Percentiles rank a stretch among this genome's conserved stretches.
Conservation (phyloP, 2,888 invertebrate genomes). For the Oligia latruncula region DNA sequence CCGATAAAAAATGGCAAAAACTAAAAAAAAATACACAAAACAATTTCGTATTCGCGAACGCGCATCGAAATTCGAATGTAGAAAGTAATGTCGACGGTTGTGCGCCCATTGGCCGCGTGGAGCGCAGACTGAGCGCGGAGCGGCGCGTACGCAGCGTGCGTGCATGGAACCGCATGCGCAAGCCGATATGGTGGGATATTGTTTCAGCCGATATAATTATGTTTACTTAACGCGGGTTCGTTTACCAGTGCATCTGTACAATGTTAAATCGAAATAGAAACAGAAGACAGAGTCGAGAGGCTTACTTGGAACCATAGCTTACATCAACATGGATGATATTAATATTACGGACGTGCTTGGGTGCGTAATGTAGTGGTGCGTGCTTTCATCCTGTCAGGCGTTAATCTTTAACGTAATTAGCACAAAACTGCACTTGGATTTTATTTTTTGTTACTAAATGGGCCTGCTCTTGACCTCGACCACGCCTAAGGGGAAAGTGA, state of each 20-base stretch:
- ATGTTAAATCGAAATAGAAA: slow-evolving; percentile 71
- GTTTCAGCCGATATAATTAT: slow-evolving; percentile 70
- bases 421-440: neutral
- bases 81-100: slow-evolving; percentile 67
- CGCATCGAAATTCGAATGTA: slow-evolving; percentile 71
- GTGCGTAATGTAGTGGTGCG: neutral
- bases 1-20: slow-evolving; percentile 59
- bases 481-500: too few relatives aligned
- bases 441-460: too few relatives aligned
- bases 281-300: slow-evolving; percentile 63
- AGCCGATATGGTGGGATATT: slow-evolving; percentile 76
- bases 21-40: slow-evolving; percentile 26
- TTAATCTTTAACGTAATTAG: slow-evolving; percentile 1
- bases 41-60: slow-evolving; percentile 63
- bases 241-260: slow-evolving; percentile 74
- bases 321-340: slow-evolving; percentile 25
- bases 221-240: slow-evolving; percentile 70
- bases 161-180: slow-evolving; percentile 66
- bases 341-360: slow-evolving; percentile 7
- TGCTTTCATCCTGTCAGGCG: slow-evolving; percentile 1
- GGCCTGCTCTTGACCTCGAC: too few relatives aligned
- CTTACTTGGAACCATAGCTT: slow-evolving; percentile 52
- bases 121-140: slow-evolving; percentile 74
- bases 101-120: slow-evolving; percentile 80
- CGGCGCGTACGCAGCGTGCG: slow-evolving; percentile 74